Percentiles rank a stretch among this genome's conserved stretches.
These are phyloP conservation scores for Anolis carolinensis DNA, from an alignment of 2,113 vertebrate genomes.

Conservation along the genomic window DNA sequence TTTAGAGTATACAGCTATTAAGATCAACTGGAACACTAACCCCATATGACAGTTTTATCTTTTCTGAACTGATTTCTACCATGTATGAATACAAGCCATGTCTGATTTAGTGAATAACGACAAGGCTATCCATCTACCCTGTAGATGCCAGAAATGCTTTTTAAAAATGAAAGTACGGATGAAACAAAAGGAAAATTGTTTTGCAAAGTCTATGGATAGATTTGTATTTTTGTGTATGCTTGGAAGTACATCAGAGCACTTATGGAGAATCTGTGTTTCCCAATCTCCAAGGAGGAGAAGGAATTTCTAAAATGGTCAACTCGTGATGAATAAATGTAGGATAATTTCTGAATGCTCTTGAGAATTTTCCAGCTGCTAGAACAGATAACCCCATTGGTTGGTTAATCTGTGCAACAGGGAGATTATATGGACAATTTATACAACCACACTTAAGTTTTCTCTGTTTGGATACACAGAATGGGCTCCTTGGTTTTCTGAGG, in stretches of 20 bases:
- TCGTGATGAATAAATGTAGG: no score
- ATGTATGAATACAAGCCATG: slow-evolving; percentile 40
- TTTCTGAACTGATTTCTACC: slow-evolving; percentile 56
- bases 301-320: no score
- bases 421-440: no score
- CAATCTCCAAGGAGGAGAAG: no score
- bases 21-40: slow-evolving; percentile 56
- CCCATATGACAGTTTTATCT: slow-evolving; percentile 48
- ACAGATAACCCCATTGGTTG: no score
- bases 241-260: no score
- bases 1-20: slow-evolving; percentile 53
- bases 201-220: slow-evolving; percentile 2
- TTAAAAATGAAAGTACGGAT: not conserved
- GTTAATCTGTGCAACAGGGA: no score
- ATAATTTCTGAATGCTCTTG: no score
- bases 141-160: not conserved
- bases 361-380: no score
- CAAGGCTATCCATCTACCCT: slow-evolving; percentile 53
- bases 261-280: not conserved
- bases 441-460: no score
- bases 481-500: no score
- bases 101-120: slow-evolving; percentile 63
- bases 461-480: no score
- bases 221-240: not conserved
- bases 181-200: not conserved